A percentile compares a stretch with the other conserved stretches of the same genome.
phyloP scores from a whole-genome alignment of 1,140 invertebrate genomes.

The Camponotus floridanus region DNA sequence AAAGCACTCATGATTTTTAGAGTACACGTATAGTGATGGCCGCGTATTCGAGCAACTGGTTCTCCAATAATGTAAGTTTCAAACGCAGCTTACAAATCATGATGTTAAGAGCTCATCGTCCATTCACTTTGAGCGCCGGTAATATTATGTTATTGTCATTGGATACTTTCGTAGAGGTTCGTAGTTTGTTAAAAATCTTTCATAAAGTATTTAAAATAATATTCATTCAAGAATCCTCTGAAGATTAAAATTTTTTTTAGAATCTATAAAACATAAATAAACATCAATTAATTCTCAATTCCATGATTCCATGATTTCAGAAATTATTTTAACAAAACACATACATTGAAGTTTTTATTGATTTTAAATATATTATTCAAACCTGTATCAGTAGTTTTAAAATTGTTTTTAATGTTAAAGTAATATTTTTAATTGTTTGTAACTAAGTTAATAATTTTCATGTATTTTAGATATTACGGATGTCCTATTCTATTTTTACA shows the following conservation, averaged over 20 bases:
- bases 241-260: background rate
- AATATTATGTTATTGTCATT: slow-evolving; percentile 85
- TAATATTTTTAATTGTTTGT: background rate
- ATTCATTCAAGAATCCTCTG: background rate
- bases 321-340: background rate
- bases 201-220: background rate
- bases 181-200: background rate
- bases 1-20: slow-evolving; percentile 67
- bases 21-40: slow-evolving; percentile 81
- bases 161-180: slow-evolving; percentile 71
- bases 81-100: slow-evolving; percentile 83
- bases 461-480: slow-evolving; percentile 74
- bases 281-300: background rate
- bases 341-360: background rate
- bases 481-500: slow-evolving; percentile 79
- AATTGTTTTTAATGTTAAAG: background rate
- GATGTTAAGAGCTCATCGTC: slow-evolving; percentile 84
- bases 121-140: slow-evolving; percentile 83
- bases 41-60: slow-evolving; percentile 85
- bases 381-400: background rate
- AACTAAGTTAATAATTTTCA: background rate
- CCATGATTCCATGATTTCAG: background rate
- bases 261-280: background rate
- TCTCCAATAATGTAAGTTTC: slow-evolving; percentile 78
- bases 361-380: background rate